Percentiles rank a stretch among this genome's conserved stretches.
phyloP scores from a whole-genome alignment of 37 sponge, comb jelly and placozoan genomes.

The Oscarella lobularis region DNA sequence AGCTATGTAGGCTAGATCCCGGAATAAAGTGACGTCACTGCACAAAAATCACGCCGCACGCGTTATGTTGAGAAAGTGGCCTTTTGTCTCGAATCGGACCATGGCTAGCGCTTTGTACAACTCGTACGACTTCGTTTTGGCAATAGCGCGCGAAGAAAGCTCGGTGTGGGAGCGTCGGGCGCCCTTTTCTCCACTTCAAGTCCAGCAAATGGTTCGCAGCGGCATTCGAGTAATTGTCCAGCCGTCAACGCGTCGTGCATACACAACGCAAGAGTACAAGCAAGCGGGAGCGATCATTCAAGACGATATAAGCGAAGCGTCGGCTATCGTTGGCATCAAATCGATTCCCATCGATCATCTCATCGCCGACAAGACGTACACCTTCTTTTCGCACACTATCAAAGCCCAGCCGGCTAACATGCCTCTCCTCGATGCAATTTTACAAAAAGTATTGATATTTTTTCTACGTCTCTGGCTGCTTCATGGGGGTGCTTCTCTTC shows the following conservation, averaged over 20 bases:
- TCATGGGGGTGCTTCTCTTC: not conserved
- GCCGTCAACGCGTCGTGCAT: slow-evolving; percentile 80
- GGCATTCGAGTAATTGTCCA: slow-evolving; percentile 80
- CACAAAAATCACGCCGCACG: no score
- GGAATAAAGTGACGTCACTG: no score
- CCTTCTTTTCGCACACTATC: slow-evolving; percentile 97
- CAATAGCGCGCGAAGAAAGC: slow-evolving; percentile 81
- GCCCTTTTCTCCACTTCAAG: slow-evolving; percentile 85
- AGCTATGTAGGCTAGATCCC: no score
- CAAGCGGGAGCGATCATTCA: slow-evolving; percentile 69
- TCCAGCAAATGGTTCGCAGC: slow-evolving; percentile 43
- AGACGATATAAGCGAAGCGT: slow-evolving; percentile 77
- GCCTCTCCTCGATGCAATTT: slow-evolving; percentile 71
- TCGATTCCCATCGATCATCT: slow-evolving; percentile 38
- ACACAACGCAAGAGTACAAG: slow-evolving; percentile 75
- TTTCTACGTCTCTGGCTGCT: not conserved
- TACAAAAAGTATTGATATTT: slow-evolving; percentile 55
- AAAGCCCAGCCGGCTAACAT: slow-evolving; percentile 92
- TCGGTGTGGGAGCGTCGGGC: slow-evolving; percentile 95
- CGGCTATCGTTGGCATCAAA: slow-evolving; percentile 74
- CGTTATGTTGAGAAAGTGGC: no score
- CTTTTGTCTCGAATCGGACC: no score
- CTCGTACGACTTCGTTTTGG: slow-evolving; percentile 49
- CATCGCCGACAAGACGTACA: slow-evolving; percentile 69
- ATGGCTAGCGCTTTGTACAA: no score